Percentiles rank a stretch among this genome's conserved stretches.
Evolutionary conservation across 2,797 vertebrate species (phyloP).

Genomic region (Monodelphis domestica): DNA sequence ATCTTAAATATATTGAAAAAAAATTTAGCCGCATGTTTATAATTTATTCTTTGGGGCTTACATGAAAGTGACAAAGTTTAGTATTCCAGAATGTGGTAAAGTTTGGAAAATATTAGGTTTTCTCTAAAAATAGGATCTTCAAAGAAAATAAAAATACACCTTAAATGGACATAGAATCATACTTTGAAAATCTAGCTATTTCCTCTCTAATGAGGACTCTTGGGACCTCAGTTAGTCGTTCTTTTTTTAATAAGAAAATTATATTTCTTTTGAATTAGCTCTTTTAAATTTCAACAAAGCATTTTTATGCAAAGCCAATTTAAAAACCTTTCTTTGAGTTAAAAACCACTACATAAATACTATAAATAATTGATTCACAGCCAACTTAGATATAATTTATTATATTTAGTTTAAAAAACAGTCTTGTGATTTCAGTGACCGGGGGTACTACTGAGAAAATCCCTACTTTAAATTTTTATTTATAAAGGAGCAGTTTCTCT

Average conservation of each 20-base stretch:
- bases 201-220: slow-evolving; percentile 4
- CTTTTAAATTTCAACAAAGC: background rate
- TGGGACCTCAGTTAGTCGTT: background rate
- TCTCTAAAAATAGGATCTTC: background rate
- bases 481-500: background rate
- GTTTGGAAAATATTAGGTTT: background rate
- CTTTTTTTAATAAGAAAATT: background rate
- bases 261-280: background rate
- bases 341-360: background rate
- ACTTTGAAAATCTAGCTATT: background rate
- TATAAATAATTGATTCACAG: background rate
- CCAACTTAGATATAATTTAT: background rate
- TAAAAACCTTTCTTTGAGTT: background rate
- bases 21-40: background rate
- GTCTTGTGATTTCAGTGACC: background rate
- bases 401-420: background rate
- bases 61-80: background rate
- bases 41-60: background rate
- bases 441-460: background rate
- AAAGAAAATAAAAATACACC: background rate
- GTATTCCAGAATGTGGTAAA: background rate
- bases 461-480: background rate
- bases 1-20: background rate
- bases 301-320: background rate
- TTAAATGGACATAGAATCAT: background rate